A percentile compares a stretch with the other conserved stretches of the same genome.
Evolutionary conservation across 2,113 vertebrate species (phyloP).

Genomic region (Petaurus breviceps): DNA sequence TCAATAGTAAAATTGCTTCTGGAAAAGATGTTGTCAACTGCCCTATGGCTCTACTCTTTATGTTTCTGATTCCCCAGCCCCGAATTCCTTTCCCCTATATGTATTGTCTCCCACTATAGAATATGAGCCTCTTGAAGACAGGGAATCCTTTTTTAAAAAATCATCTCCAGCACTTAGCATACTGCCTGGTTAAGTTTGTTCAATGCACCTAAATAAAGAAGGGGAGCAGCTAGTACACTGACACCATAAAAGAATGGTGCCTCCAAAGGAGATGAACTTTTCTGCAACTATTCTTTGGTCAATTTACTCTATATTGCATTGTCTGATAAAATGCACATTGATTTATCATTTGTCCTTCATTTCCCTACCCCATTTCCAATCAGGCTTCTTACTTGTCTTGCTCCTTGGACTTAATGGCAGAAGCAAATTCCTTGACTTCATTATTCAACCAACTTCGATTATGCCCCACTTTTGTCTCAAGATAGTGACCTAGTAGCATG

Average conservation of each 20-base stretch:
- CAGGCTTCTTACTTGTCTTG: neutral
- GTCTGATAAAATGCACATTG: neutral
- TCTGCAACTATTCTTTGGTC: neutral
- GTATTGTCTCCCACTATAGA: neutral
- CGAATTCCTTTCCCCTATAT: neutral
- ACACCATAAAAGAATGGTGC: neutral
- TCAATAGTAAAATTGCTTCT: neutral
- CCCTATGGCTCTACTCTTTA: neutral
- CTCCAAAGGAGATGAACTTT: neutral
- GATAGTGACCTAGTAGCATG: neutral
- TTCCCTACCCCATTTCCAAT: neutral
- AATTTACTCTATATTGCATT: neutral
- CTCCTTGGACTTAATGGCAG: neutral
- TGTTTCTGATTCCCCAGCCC: neutral
- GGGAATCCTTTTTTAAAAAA: neutral
- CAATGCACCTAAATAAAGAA: neutral
- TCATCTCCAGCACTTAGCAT: neutral
- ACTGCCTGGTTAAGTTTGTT: neutral
- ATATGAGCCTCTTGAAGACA: neutral
- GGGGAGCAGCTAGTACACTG: neutral
- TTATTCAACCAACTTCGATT: neutral
- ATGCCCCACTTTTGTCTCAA: neutral
- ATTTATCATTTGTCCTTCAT: neutral
- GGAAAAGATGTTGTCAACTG: neutral
- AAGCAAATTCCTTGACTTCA: neutral